Base-by-base conservation (phyloP, 92 coral and sea anemone genomes). In the Porites rus region DNA sequence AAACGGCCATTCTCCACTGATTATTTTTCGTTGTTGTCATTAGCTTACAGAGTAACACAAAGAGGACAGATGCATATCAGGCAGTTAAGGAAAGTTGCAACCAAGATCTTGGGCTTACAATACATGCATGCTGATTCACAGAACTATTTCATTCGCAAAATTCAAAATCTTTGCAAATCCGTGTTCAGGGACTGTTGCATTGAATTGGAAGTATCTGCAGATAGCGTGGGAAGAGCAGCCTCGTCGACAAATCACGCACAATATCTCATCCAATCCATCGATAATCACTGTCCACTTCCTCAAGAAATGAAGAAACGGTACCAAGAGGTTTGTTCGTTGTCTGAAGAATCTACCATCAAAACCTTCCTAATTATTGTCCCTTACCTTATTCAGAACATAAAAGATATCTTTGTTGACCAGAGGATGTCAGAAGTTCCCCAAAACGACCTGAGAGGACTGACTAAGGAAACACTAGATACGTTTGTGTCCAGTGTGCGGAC, bases 21-120 rank as follows among this genome's bases (percentile, higher is more conserved):
- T 4, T 38, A 4, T 38, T 38, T 38, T 38, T 38, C 18, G 22
- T n/a, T 11, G 10, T 10, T 74, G 20, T 19, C 18, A 1, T 58
- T n/a, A 76, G 80, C 22, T 6, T 76, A 58, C 67, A 76, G 54
- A 59, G 68, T 76, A 16, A 76, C 59, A 58, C 68, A 76, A 28
- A 76, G 80, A 60, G 80, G 80, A 14, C 80, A 76, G 43, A 76
- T 76, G 80, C 68, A 76, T 14, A 28, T 76, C 3, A 22, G 16
- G 14, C 68, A 76, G 18, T 76, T 76, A 68, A 76, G 80, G 38
- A 54, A 76, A 76, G 13, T 22, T 11, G 80, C 80, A 1, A 54
- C 6, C 7, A 59, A 19, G 69, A 76, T 76, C 17, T 6, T 58
- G 14, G 54, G 60, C 24, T 14, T 76, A 54, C 14, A 61, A 12